Evolutionary conservation across 2,888 invertebrate species (phyloP).

Genomic region (Meandrusa payeni): DNA sequence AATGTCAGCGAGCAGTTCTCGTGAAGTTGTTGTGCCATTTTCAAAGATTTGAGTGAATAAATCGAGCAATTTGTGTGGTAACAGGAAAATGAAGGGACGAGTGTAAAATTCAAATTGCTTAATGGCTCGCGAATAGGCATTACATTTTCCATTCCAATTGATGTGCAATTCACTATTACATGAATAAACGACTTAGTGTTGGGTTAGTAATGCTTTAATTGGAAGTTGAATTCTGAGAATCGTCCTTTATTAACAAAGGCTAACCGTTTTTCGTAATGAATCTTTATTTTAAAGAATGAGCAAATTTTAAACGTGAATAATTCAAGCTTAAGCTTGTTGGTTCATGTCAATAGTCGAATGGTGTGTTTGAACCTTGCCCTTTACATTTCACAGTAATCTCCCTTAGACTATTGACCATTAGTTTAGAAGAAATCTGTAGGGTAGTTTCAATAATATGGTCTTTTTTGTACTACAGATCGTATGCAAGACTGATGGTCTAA

Average conservation of each 20-base stretch:
- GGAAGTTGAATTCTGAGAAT: slow-evolving; percentile 1
- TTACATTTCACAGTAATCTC: no score
- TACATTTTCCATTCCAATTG: slow-evolving; percentile 79
- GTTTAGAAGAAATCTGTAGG: no score
- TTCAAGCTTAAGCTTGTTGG: no score
- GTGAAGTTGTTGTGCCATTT: slow-evolving; percentile 29
- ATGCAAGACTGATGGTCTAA: no score
- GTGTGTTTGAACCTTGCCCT: no score
- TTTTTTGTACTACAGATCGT: no score
- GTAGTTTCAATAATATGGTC: no score
- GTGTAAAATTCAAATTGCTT: slow-evolving; percentile 79
- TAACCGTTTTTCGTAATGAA: not conserved
- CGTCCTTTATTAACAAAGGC: slow-evolving; percentile 9
- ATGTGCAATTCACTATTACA: slow-evolving; percentile 70
- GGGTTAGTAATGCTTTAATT: slow-evolving; percentile 44
- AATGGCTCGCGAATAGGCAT: slow-evolving; percentile 76
- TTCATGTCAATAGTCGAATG: no score
- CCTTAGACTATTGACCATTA: no score
- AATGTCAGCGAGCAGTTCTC: slow-evolving; percentile 12
- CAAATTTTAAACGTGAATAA: no score
- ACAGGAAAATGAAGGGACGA: slow-evolving; percentile 77
- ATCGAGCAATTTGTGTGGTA: slow-evolving; percentile 64
- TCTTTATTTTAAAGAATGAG: no score
- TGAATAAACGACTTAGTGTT: slow-evolving; percentile 65
- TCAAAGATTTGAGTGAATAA: slow-evolving; percentile 39